Percentiles rank a stretch among this genome's conserved stretches.
These are phyloP conservation scores for Thunnus maccoyii DNA, from an alignment of 2,113 vertebrate genomes.

Conservation along the genomic window DNA sequence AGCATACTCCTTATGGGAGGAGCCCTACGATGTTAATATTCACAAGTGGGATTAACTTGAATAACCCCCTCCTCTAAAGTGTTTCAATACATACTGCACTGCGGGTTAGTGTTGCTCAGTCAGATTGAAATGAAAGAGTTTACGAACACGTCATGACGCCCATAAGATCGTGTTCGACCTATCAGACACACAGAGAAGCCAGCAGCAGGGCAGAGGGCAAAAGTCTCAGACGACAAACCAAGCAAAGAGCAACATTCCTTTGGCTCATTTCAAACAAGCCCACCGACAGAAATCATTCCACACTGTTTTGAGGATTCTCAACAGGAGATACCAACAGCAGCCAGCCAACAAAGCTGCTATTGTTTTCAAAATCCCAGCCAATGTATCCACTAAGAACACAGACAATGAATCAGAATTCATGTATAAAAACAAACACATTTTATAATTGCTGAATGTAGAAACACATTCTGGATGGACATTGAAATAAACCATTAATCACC, in stretches of 20 bases:
- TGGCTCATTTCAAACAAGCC: slow-evolving; percentile 76
- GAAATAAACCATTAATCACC: neutral
- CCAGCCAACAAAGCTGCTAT: slow-evolving; percentile 61
- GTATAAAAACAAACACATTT: neutral
- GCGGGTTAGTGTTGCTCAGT: neutral
- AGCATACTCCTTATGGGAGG: slow-evolving; percentile 48
- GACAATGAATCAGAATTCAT: neutral
- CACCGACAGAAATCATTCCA: slow-evolving; percentile 74
- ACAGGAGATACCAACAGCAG: slow-evolving; percentile 57
- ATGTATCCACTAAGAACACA: neutral
- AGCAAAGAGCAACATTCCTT: slow-evolving; percentile 72
- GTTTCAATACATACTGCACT: slow-evolving; percentile 18
- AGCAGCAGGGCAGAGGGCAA: slow-evolving; percentile 58
- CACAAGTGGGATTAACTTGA: slow-evolving; percentile 38
- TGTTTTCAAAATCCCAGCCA: slow-evolving; percentile 46
- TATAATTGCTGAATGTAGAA: neutral
- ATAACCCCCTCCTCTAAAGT: slow-evolving; percentile 4
- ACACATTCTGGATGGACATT: neutral
- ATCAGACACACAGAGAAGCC: slow-evolving; percentile 54
- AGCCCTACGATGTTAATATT: slow-evolving; percentile 13
- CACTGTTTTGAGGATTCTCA: slow-evolving; percentile 78
- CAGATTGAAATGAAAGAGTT: neutral
- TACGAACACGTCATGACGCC: neutral
- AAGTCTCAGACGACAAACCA: slow-evolving; percentile 46
- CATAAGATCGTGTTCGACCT: slow-evolving; percentile 20